These are phyloP conservation scores for Sminthurinus signatus DNA, from an alignment of 1,140 invertebrate species.

Conservation along the genomic window DNA sequence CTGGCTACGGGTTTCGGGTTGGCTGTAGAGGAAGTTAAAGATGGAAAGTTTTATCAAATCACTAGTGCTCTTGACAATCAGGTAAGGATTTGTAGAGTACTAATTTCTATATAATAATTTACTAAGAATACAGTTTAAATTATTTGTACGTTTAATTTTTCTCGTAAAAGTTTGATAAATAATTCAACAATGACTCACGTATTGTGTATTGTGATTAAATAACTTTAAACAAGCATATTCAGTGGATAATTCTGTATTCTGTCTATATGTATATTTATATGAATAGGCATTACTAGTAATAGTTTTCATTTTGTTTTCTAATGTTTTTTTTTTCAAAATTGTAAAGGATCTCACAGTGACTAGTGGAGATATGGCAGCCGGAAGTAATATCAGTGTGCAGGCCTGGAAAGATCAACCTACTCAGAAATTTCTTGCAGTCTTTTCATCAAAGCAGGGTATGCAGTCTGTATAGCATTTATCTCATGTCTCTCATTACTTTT, in stretches of 20 bases:
- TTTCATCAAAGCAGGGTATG: slow-evolving; percentile 20
- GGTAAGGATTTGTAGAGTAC: not conserved
- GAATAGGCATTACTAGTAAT: not conserved
- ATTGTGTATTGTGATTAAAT: not conserved
- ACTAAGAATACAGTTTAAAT: not conserved
- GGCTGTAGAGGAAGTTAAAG: not conserved
- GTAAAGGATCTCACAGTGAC: slow-evolving; percentile 18
- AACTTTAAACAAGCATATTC: not conserved
- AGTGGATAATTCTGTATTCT: not conserved
- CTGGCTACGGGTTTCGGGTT: too few species aligned
- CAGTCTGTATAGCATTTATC: too few species aligned
- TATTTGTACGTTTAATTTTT: not conserved
- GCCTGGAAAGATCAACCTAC: slow-evolving; percentile 23
- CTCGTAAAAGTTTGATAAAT: not conserved
- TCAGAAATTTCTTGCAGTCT: slow-evolving; percentile 34
- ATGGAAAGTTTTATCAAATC: not conserved
- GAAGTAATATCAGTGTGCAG: slow-evolving; percentile 19
- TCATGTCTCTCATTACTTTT: too few species aligned
- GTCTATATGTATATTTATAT: not conserved
- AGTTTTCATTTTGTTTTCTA: not conserved
- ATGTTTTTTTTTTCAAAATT: not conserved
- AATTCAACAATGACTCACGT: not conserved
- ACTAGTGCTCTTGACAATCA: not conserved
- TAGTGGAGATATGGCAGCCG: slow-evolving; percentile 12
- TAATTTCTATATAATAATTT: not conserved